Conservation (phyloP, 2,113 vertebrate genomes). For the Cryptomyrus ogoouensis region DNA sequence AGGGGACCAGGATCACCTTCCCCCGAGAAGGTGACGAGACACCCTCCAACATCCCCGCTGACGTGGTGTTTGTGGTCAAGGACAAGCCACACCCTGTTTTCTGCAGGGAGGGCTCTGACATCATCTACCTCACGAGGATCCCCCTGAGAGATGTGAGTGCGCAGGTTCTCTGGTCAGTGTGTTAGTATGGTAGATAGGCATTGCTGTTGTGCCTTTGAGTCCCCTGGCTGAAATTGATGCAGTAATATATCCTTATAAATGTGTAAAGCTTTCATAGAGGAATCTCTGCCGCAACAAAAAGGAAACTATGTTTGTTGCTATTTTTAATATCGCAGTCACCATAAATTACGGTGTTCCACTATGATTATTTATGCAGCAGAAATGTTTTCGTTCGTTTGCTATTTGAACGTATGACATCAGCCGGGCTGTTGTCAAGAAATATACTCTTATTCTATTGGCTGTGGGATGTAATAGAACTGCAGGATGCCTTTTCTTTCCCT, state of each 20-base stretch:
- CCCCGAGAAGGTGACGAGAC: conserved; percentile 88
- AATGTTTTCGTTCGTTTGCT: not conserved
- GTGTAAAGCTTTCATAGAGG: not conserved
- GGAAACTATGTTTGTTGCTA: not conserved
- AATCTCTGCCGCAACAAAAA: not conserved
- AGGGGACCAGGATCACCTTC: conserved; percentile 91
- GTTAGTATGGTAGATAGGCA: not conserved
- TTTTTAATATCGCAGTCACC: not conserved
- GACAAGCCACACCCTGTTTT: conserved; percentile 85
- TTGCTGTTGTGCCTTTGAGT: not conserved
- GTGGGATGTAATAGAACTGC: not conserved
- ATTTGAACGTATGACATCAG: not conserved
- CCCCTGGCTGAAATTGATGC: not conserved
- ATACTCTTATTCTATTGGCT: not conserved
- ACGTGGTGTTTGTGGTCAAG: conserved; percentile 85
- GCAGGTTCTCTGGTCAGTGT: not conserved
- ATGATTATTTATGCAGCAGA: not conserved
- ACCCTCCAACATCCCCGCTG: conserved; percentile 76
- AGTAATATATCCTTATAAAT: not conserved
- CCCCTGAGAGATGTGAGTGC: conserved; percentile 77
- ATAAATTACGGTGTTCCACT: not conserved
- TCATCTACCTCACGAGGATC: conserved; percentile 75
- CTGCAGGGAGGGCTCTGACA: conserved; percentile 77
- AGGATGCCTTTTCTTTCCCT: not conserved
- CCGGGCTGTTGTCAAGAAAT: not conserved